These are phyloP conservation scores for Linyphia triangularis DNA, from an alignment of 2,888 invertebrate species.

Conservation along the genomic window DNA sequence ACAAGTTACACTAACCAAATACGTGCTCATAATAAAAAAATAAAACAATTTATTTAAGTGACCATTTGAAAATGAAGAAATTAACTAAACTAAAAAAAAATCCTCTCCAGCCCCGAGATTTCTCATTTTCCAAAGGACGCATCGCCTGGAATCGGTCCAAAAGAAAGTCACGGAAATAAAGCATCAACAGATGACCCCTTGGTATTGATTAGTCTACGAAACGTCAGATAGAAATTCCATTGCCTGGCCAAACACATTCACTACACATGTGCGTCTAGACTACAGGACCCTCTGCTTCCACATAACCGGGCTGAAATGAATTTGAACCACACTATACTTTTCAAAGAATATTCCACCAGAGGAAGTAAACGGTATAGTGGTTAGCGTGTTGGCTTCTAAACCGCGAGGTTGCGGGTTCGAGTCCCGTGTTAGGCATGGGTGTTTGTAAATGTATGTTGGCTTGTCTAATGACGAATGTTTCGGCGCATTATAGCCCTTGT, in stretches of 20 bases:
- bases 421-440: too few species aligned
- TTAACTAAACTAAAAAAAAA: not conserved
- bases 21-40: too few species aligned
- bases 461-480: too few species aligned
- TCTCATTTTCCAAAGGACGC: not conserved
- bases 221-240: slow-evolving; percentile 6
- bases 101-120: not conserved
- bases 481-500: too few species aligned
- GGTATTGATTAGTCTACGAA: slow-evolving; percentile 40
- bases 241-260: not conserved
- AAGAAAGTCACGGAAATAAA: slow-evolving; percentile 35
- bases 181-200: slow-evolving; percentile 50
- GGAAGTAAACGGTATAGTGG: too few species aligned
- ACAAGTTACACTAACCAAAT: not conserved
- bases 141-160: slow-evolving; percentile 26
- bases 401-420: too few species aligned
- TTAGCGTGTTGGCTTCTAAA: too few species aligned
- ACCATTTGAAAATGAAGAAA: not conserved
- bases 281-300: too few species aligned
- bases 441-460: too few species aligned
- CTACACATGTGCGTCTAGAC: slow-evolving; percentile 22
- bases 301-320: not conserved
- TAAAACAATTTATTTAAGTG: slow-evolving; percentile 21
- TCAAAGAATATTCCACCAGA: not conserved
- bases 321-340: not conserved